phyloP scores from a whole-genome alignment of 2,888 invertebrate species.

The Chloroclystis v-ata region DNA sequence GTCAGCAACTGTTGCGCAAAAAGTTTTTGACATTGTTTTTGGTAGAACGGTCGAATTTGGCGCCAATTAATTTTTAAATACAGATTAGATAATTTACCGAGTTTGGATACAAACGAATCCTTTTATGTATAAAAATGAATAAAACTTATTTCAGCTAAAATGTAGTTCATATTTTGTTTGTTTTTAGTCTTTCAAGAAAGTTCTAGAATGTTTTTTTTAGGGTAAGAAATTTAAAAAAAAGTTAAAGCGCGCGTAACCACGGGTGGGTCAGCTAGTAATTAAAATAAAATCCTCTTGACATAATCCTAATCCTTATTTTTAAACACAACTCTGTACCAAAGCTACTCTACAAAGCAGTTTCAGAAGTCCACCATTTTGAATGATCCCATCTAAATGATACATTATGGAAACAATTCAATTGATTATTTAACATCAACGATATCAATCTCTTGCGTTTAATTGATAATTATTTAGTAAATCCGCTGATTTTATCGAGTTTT shows the following conservation, averaged over 20 bases:
- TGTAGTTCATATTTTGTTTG: no score
- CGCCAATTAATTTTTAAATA: slow-evolving; percentile 61
- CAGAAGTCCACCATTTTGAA: slow-evolving; percentile 53
- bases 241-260: no score
- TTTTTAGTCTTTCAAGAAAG: no score
- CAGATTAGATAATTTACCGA: slow-evolving; percentile 33
- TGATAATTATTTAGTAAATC: slow-evolving; percentile 59
- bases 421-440: slow-evolving; percentile 61
- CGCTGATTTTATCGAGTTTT: slow-evolving; percentile 36
- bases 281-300: no score
- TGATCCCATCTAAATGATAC: slow-evolving; percentile 67
- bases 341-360: slow-evolving; percentile 51
- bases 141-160: no score
- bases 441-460: slow-evolving; percentile 58
- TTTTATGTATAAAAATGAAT: background rate
- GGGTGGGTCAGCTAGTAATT: no score
- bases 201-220: no score
- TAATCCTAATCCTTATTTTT: no score
- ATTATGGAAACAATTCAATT: slow-evolving; percentile 69
- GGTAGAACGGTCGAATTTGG: slow-evolving; percentile 56
- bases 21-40: slow-evolving; percentile 69
- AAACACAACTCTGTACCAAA: slow-evolving; percentile 28
- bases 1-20: slow-evolving; percentile 60
- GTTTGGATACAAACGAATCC: no score
- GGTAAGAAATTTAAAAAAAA: no score